Evolutionary conservation across 2,888 invertebrate species (phyloP).

Genomic region (Oxyscelio sp.): DNA sequence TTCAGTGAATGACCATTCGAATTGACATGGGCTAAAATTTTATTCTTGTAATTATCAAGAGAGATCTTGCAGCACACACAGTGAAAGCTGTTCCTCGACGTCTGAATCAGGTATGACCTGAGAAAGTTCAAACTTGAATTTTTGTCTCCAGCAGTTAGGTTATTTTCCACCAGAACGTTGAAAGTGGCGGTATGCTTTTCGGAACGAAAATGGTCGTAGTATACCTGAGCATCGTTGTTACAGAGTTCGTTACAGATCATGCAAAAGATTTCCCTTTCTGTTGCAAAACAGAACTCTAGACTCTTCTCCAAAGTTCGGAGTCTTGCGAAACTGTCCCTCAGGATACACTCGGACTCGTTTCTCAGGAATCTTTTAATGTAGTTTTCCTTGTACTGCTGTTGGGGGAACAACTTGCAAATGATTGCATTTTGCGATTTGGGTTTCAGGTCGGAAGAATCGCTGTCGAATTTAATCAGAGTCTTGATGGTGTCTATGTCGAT

Average conservation of each 20-base stretch:
- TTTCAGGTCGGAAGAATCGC: too few relatives aligned
- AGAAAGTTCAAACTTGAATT: constrained; percentile 56
- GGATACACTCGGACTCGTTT: constrained; percentile 64
- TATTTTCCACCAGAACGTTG: constrained; percentile 72
- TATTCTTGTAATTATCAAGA: constrained; percentile 41
- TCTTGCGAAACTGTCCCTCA: constrained; percentile 49
- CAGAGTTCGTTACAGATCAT: constrained; percentile 78
- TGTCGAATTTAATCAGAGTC: constrained; percentile 10
- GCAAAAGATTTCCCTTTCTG: constrained; percentile 71
- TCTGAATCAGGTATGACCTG: constrained; percentile 24
- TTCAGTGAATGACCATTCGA: constrained; percentile 36
- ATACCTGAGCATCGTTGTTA: constrained; percentile 61
- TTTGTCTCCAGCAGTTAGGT: constrained; percentile 68
- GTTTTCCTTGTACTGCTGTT: constrained; percentile 11
- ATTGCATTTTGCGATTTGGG: not conserved
- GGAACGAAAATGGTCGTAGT: constrained; percentile 79
- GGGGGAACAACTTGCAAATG: constrained; percentile 32
- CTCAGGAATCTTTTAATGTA: constrained; percentile 62
- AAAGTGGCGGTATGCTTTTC: constrained; percentile 76
- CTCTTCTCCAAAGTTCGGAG: constrained; percentile 65
- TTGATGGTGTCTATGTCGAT: constrained; percentile 44
- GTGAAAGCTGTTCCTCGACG: constrained; percentile 26
- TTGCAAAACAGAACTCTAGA: constrained; percentile 65
- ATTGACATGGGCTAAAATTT: constrained; percentile 38
- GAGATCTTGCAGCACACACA: constrained; percentile 56